Evolutionary conservation across 1,140 invertebrate species (phyloP).

Genomic region (Pseudobourletiella spinata): DNA sequence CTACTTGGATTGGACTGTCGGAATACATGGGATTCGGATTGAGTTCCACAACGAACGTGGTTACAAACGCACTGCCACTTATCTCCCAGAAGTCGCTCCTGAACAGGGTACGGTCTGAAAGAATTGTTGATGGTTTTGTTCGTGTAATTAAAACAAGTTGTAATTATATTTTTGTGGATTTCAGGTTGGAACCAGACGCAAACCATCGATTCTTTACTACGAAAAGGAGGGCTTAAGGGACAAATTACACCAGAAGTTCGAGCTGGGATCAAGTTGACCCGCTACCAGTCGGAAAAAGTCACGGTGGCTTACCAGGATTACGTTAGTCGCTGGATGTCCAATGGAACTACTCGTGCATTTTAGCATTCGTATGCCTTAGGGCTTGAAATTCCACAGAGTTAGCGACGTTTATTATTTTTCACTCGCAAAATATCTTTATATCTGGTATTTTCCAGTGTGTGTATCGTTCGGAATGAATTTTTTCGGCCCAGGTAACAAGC

Average conservation of each 20-base stretch:
- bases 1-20: slow-evolving; percentile 96
- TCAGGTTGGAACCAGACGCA: slow-evolving; percentile 92
- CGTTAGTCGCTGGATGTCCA: slow-evolving; percentile 38
- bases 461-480: not conserved
- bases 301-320: slow-evolving; percentile 76
- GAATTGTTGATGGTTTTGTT: not conserved
- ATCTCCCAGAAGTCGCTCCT: slow-evolving; percentile 91
- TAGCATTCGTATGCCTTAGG: slow-evolving; percentile 31
- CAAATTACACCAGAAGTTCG: slow-evolving; percentile 78
- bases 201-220: slow-evolving; percentile 92
- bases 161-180: slow-evolving; percentile 28
- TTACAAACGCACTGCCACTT: slow-evolving; percentile 90
- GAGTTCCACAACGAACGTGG: slow-evolving; percentile 95
- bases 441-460: not conserved
- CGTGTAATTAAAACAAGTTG: not conserved
- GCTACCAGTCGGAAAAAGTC: slow-evolving; percentile 86
- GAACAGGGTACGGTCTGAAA: slow-evolving; percentile 72
- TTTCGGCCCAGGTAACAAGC: not conserved
- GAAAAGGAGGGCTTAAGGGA: slow-evolving; percentile 94
- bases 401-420: not conserved
- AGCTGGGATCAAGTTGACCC: slow-evolving; percentile 79
- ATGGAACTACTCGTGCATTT: slow-evolving; percentile 28
- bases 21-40: slow-evolving; percentile 94
- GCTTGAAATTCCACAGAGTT: slow-evolving; percentile 2
- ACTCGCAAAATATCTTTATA: not conserved